Conservation (phyloP, 2,113 vertebrate species). For the Ranitomeya imitator region DNA sequence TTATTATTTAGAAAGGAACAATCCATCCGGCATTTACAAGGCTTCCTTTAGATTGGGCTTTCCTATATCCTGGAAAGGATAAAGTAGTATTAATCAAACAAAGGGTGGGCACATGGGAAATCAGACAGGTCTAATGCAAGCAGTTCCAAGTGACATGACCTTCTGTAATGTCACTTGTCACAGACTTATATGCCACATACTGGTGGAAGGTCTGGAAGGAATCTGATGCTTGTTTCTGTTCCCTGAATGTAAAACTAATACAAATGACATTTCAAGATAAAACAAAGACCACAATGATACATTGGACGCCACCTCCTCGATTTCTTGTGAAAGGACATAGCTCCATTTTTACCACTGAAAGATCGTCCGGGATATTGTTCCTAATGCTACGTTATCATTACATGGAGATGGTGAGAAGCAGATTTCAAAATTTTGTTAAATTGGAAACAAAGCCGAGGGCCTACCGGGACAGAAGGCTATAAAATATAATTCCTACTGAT, state of each 20-base stretch:
- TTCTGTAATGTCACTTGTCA: constrained; percentile 98
- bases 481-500: not conserved
- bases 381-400: not conserved
- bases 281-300: constrained; percentile 58
- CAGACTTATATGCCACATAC: constrained; percentile 79
- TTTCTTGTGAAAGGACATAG: not conserved
- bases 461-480: not conserved
- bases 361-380: not conserved
- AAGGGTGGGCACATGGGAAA: constrained; percentile 86
- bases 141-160: constrained; percentile 97
- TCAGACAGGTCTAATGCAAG: constrained; percentile 92
- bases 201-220: constrained; percentile 69
- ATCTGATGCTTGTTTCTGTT: constrained; percentile 67
- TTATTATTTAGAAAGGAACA: constrained; percentile 4
- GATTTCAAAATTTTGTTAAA: not conserved
- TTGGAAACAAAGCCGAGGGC: not conserved
- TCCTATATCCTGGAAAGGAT: constrained; percentile 70
- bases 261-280: constrained; percentile 71
- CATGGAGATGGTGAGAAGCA: not conserved
- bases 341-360: not conserved
- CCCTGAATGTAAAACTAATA: constrained; percentile 70
- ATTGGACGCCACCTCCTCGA: constrained; percentile 54
- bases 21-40: constrained; percentile 10
- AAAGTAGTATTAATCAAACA: constrained; percentile 79
- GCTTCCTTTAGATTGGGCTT: constrained; percentile 69